Evolutionary conservation across 2,888 invertebrate species (phyloP).

Genomic region (Sinhomidia bicolor): DNA sequence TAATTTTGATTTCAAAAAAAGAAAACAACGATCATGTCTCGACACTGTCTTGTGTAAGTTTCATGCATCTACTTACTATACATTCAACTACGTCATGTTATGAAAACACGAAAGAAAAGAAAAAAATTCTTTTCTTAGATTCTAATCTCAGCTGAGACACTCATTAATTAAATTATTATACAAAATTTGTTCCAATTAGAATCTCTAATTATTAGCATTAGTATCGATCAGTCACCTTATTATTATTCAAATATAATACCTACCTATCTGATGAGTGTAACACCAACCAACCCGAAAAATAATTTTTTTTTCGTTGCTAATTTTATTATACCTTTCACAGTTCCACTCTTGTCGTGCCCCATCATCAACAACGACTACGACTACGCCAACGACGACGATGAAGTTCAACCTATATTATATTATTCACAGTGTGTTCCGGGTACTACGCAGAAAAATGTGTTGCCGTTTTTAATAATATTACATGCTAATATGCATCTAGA

Average conservation of each 20-base stretch:
- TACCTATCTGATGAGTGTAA: too few relatives aligned
- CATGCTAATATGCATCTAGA: not conserved
- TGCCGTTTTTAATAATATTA: not conserved
- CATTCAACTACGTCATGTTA: conserved; percentile 7
- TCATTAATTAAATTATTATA: too few relatives aligned
- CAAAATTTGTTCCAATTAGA: too few relatives aligned
- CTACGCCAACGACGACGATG: too few relatives aligned
- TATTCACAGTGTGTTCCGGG: not conserved
- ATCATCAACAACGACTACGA: too few relatives aligned
- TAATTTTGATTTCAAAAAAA: not conserved
- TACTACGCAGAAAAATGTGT: not conserved
- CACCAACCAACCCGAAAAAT: not conserved
- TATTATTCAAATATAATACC: too few relatives aligned
- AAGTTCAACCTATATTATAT: not conserved
- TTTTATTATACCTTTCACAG: not conserved
- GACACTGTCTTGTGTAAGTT: not conserved
- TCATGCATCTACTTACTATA: not conserved
- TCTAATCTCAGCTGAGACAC: not conserved
- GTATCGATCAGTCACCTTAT: too few relatives aligned
- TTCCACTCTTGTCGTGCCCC: too few relatives aligned
- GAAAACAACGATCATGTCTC: not conserved
- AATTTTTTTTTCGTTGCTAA: too few relatives aligned
- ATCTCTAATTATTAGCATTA: too few relatives aligned
- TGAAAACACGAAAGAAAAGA: not conserved
- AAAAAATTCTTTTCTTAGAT: not conserved